Conservation (phyloP, 2,113 vertebrate genomes). For the Heloderma charlesbogerti region DNA sequence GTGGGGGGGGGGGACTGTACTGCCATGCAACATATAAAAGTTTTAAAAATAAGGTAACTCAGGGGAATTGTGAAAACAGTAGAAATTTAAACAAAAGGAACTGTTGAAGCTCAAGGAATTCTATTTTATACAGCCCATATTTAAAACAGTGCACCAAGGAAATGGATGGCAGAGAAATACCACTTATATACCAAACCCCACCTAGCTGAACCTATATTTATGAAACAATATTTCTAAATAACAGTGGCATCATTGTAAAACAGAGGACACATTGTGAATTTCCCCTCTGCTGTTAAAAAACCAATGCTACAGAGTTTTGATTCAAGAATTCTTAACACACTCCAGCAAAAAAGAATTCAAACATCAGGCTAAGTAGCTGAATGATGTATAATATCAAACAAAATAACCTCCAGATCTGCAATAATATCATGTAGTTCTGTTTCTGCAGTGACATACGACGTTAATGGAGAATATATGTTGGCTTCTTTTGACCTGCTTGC, state of each 20-base stretch:
- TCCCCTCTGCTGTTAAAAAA: background rate
- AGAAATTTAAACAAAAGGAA: background rate
- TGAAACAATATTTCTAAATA: background rate
- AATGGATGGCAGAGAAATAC: background rate
- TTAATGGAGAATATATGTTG: slow-evolving; percentile 87
- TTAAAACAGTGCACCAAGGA: background rate
- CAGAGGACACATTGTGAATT: background rate
- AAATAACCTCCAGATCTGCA: slow-evolving; percentile 89
- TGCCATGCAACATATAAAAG: background rate
- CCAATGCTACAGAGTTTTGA: background rate
- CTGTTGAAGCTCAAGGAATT: background rate
- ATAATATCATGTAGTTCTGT: slow-evolving; percentile 91
- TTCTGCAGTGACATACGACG: slow-evolving; percentile 90
- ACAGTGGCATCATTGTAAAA: background rate
- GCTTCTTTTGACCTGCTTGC: slow-evolving; percentile 64
- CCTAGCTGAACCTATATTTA: background rate
- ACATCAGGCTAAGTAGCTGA: background rate
- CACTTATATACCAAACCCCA: background rate
- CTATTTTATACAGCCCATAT: background rate
- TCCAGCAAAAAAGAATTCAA: background rate
- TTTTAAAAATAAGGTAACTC: background rate
- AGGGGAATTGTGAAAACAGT: background rate
- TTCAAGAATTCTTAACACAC: background rate
- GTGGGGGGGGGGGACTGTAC: background rate
- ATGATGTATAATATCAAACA: slow-evolving; percentile 22